These are phyloP conservation scores for Oncorhynchus nerka DNA, from an alignment of 2,113 vertebrate genomes.

Conservation along the genomic window DNA sequence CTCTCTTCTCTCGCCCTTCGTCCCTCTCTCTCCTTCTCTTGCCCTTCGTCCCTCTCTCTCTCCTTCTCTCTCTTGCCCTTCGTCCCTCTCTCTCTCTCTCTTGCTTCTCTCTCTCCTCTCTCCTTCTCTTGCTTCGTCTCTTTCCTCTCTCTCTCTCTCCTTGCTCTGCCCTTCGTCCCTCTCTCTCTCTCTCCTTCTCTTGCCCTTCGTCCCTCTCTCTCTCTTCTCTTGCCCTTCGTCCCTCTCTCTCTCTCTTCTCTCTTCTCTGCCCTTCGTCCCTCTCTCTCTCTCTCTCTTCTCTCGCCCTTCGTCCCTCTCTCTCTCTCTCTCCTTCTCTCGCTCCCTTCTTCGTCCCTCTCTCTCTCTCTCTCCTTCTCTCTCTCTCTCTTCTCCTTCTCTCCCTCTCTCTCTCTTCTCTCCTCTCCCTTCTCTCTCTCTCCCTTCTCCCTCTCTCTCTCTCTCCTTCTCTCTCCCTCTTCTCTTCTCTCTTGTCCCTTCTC, in stretches of 20 bases:
- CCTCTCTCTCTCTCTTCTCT: no score
- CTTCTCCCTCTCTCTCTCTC: slow-evolving; percentile 5
- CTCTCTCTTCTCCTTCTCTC: slow-evolving; percentile 3
- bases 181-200: no score
- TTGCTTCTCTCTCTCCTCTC: no score
- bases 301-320: no score
- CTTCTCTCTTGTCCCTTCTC: rapidly evolving
- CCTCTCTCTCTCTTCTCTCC: slow-evolving; percentile 28
- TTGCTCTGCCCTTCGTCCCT: rapidly evolving
- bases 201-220: slow-evolving; percentile 5
- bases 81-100: slow-evolving; percentile 15
- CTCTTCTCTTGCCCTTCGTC: neutral
- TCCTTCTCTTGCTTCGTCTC: no score
- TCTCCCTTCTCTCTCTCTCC: no score
- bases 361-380: slow-evolving; percentile 33
- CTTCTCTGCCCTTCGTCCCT: no score
- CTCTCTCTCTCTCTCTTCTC: neutral
- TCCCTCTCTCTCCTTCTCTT: no score
- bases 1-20: no score
- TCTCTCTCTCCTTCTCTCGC: no score
- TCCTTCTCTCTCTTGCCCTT: slow-evolving; percentile 22
- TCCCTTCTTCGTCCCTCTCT: neutral
- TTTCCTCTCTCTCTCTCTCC: neutral
- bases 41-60: no score
- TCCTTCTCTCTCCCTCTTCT: no score